A percentile compares a stretch with the other conserved stretches of the same genome.
Conservation (phyloP, 2,888 invertebrate species). For the Escarpia spicata region DNA sequence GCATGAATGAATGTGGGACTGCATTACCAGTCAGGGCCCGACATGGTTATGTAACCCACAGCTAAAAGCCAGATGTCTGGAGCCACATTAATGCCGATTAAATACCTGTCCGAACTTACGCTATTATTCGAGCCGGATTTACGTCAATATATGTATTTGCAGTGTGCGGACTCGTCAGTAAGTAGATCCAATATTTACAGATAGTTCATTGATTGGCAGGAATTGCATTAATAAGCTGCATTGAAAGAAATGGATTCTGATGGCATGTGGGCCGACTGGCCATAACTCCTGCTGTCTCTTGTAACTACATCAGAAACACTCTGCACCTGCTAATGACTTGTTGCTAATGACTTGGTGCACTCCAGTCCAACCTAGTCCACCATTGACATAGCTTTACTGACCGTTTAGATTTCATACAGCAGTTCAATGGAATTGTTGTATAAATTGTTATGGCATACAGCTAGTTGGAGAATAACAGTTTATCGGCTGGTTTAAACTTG, state of each 20-base stretch:
- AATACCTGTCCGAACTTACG: not conserved
- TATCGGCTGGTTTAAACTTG: slow-evolving; percentile 18
- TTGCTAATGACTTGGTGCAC: slow-evolving; percentile 7
- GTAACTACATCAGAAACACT: slow-evolving; percentile 18
- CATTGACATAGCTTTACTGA: slow-evolving; percentile 6
- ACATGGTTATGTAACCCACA: slow-evolving; percentile 18
- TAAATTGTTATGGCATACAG: slow-evolving; percentile 20
- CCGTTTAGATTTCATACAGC: slow-evolving; percentile 18
- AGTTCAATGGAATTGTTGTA: not conserved
- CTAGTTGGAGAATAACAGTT: not conserved
- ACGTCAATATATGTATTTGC: not conserved
- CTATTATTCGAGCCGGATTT: slow-evolving; percentile 8
- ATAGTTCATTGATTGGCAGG: slow-evolving; percentile 23
- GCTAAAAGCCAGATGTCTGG: slow-evolving; percentile 20
- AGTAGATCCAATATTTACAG: slow-evolving; percentile 23
- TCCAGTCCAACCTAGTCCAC: not conserved
- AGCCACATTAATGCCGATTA: slow-evolving; percentile 13
- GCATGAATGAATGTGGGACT: not conserved
- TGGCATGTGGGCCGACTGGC: slow-evolving; percentile 14
- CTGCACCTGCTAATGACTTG: not conserved
- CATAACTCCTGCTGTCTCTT: not conserved
- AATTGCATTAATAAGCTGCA: slow-evolving; percentile 23
- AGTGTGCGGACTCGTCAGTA: slow-evolving; percentile 17
- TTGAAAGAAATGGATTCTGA: slow-evolving; percentile 21
- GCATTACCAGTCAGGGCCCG: not conserved